Base-by-base conservation (phyloP, 2,888 invertebrate genomes). In the Acanthosepion pharaonis region DNA sequence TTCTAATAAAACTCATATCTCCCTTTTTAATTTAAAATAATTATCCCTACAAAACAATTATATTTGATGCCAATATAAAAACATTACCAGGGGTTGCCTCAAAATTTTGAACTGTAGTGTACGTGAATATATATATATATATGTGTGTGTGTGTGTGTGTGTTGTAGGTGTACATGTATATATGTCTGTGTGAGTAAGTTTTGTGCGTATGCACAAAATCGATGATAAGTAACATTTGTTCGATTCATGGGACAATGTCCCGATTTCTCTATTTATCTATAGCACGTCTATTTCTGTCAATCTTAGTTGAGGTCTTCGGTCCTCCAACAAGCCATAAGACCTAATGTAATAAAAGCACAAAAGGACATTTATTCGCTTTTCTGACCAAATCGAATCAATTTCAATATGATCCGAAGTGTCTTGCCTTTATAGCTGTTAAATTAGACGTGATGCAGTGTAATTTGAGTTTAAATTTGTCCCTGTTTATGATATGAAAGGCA, bases 291-390 rank as follows among this genome's bases (percentile, higher is more conserved):
- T 28, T n/a, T 78, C 78, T 78, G n/a, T 78, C 78, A n/a, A 6
- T 15, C n/a, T 78, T 6, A n/a, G 1, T 78, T 78, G 0, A 15
- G n/a, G 9, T 15, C n/a, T 9, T n/a, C 78, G 78, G 8, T 33
- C n/a, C 11, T 15, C n/a, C 78, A 78, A n/a, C n/a, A 78, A 78
- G 78, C n/a, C 9, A 78, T n/a, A 33, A 33, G 15, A n/a, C n/a
- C 33, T 78, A 33, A 78, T 78, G n/a, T 78, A 78, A 78, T 78
- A n/a, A 78, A n/a, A 78, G 11, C n/a, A n/a, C n/a, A 33, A 59
- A 78, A 78, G 78, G n/a, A 78, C 78, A 78, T n/a, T n/a, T n/a
- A 78, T 78, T n/a, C 78, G 78, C 78, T n/a, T n/a, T 78, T 78
- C n/a, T 11, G 11, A 78, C n/a, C 15, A 78, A 78, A 78, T 78